phyloP scores from a whole-genome alignment of 1,140 invertebrate species.

The Drosophila lacteicornis region DNA sequence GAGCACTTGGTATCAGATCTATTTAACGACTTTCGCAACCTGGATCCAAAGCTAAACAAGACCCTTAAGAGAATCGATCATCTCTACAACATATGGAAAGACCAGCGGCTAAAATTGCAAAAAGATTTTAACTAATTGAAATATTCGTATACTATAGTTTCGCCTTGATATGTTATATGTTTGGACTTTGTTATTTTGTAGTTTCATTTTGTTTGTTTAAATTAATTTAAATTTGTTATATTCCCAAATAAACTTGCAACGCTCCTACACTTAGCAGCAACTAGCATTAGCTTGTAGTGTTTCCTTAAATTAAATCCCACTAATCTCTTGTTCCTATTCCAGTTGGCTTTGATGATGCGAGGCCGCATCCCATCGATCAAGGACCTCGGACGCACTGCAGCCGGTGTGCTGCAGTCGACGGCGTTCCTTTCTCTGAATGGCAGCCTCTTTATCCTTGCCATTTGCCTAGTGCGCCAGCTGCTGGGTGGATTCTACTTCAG shows the following conservation, averaged over 20 bases:
- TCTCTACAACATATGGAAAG: constrained; percentile 9
- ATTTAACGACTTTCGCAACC: neutral
- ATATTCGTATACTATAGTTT: too few species aligned
- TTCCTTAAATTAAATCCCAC: neutral
- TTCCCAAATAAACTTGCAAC: too few species aligned
- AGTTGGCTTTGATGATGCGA: constrained; percentile 89
- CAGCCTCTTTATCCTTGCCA: constrained; percentile 88
- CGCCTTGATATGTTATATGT: neutral
- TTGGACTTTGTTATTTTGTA: neutral
- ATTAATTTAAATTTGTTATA: neutral
- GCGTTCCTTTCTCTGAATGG: constrained; percentile 90
- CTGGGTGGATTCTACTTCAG: constrained; percentile 89
- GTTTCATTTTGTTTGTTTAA: neutral
- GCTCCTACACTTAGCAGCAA: too few species aligned
- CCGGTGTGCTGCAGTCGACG: constrained; percentile 90
- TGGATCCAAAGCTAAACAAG: neutral
- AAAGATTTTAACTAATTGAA: neutral
- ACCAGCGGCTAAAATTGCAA: neutral
- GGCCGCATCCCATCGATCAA: constrained; percentile 87
- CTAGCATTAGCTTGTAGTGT: too few species aligned
- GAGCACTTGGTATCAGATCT: neutral
- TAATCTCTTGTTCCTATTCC: constrained; percentile 36
- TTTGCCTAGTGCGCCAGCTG: constrained; percentile 88
- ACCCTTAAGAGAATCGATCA: neutral
- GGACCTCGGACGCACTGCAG: constrained; percentile 88